These are phyloP conservation scores for Neofelis nebulosa DNA, from an alignment of 2,113 vertebrate species.

Conservation along the genomic window DNA sequence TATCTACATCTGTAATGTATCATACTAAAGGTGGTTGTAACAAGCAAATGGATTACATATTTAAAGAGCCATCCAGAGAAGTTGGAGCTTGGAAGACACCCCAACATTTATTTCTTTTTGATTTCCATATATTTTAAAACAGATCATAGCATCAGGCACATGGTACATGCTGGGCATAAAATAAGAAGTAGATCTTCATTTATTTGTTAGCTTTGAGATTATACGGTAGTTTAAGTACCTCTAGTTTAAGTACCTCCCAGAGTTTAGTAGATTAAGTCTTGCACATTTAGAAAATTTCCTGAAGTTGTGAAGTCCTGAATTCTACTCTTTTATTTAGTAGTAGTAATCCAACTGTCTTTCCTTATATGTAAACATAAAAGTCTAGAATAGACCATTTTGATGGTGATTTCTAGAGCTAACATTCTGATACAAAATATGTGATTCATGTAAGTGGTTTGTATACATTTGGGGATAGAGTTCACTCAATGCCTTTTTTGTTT, in stretches of 20 bases:
- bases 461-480: background rate
- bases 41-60: background rate
- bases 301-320: background rate
- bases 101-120: background rate
- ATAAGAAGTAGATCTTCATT: background rate
- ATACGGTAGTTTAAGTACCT: background rate
- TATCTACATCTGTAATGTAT: background rate
- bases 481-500: background rate
- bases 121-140: background rate
- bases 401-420: background rate
- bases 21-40: background rate
- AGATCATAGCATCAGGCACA: background rate
- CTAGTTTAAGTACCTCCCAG: background rate
- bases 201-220: background rate
- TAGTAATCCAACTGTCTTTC: background rate
- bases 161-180: background rate
- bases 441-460: background rate
- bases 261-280: background rate
- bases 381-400: background rate
- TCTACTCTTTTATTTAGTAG: background rate
- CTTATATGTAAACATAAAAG: background rate
- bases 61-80: background rate
- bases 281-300: background rate
- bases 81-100: background rate
- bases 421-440: background rate